phyloP scores from a whole-genome alignment of 2,113 vertebrate species.

The Chionis minor region DNA sequence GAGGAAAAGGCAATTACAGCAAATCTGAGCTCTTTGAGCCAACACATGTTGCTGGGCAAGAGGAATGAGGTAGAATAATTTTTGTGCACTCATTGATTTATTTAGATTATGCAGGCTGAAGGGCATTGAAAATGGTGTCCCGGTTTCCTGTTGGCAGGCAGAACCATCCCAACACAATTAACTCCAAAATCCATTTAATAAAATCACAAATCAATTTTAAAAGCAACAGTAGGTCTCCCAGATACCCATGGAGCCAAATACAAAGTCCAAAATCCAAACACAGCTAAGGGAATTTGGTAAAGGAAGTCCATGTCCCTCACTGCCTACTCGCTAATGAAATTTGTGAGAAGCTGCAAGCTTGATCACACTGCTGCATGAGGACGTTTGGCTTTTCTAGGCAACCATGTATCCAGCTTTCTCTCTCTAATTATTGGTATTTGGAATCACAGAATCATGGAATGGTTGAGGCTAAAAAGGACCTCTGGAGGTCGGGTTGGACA shows the following conservation, averaged over 20 bases:
- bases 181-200: constrained; percentile 54
- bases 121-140: constrained; percentile 8
- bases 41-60: constrained; percentile 18
- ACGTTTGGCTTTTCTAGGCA: not conserved
- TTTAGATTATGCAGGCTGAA: constrained; percentile 28
- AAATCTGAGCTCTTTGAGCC: constrained; percentile 21
- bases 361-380: not conserved
- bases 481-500: not conserved
- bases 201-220: not conserved
- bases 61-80: not conserved
- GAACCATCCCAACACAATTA: constrained; percentile 55
- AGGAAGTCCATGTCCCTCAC: not conserved
- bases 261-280: not conserved
- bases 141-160: constrained; percentile 37
- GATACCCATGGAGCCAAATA: not conserved
- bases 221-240: not conserved
- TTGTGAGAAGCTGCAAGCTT: not conserved
- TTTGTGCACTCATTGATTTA: constrained; percentile 43
- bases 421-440: not conserved
- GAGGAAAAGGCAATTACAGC: constrained; percentile 41
- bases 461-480: not conserved
- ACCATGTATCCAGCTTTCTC: not conserved
- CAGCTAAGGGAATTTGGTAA: not conserved
- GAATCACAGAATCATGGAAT: not conserved
- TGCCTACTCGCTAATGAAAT: not conserved